phyloP scores from a whole-genome alignment of 30 jellyfish, hydroid and myxozoan species.

The Chrysaora quinquecirrha region DNA sequence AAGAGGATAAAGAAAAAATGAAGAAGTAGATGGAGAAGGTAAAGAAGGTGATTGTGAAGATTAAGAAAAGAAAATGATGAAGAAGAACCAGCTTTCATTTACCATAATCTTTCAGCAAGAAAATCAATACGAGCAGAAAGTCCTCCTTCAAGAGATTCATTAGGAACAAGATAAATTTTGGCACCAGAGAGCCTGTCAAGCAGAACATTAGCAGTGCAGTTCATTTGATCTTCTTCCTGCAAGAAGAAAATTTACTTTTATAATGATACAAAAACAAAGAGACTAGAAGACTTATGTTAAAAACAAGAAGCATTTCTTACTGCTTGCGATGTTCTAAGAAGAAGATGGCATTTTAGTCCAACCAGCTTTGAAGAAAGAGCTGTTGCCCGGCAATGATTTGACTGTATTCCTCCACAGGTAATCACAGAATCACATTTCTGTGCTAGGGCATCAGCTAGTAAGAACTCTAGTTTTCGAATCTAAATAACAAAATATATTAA shows the following conservation, averaged over 20 bases:
- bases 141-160: constrained; percentile 79
- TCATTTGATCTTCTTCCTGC: constrained; percentile 58
- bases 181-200: constrained; percentile 77
- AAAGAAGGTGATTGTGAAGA: too few species aligned
- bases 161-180: constrained; percentile 66
- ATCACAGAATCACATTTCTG: constrained; percentile 56
- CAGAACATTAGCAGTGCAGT: constrained; percentile 53
- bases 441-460: constrained; percentile 77
- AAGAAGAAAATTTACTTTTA: too few species aligned
- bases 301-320: constrained; percentile 47
- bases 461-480: constrained; percentile 81
- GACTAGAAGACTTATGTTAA: too few species aligned
- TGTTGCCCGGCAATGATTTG: constrained; percentile 89
- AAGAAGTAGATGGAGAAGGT: too few species aligned
- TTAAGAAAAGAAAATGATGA: too few species aligned
- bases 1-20: too few species aligned
- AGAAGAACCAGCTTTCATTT: too few species aligned
- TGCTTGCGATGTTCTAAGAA: constrained; percentile 47
- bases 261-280: too few species aligned
- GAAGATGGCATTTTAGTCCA: constrained; percentile 77
- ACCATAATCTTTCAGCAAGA: constrained; percentile 58
- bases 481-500: not conserved
- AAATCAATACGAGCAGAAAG: constrained; percentile 42
- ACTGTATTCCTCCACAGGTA: constrained; percentile 86
- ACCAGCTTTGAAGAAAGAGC: constrained; percentile 69